Evolutionary conservation across 1,140 invertebrate genomes (phyloP).

Genomic region (Carcinoscorpius rotundicauda): DNA sequence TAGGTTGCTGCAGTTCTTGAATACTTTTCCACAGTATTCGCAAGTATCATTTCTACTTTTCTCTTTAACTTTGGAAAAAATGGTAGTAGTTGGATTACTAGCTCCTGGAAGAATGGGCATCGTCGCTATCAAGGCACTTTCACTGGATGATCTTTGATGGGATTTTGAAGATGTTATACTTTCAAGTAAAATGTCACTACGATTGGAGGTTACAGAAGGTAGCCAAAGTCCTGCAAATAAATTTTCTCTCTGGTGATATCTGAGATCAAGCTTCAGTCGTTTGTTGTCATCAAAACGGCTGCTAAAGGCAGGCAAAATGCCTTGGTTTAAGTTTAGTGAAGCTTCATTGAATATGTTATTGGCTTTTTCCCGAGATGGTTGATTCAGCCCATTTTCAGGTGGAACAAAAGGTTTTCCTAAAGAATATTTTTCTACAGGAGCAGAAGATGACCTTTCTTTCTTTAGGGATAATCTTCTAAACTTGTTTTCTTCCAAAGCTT

Average conservation of each 20-base stretch:
- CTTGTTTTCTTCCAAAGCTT: slow-evolving; percentile 67
- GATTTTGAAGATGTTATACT: slow-evolving; percentile 1
- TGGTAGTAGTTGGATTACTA: slow-evolving; percentile 27
- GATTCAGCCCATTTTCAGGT: slow-evolving; percentile 11
- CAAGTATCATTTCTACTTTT: slow-evolving; percentile 89
- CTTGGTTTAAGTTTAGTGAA: slow-evolving; percentile 37
- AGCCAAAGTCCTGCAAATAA: slow-evolving; percentile 40
- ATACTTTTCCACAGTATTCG: slow-evolving; percentile 95
- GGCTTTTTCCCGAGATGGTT: slow-evolving; percentile 43
- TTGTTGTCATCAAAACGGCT: slow-evolving; percentile 34
- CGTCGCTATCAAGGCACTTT: slow-evolving; percentile 36
- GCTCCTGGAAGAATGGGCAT: slow-evolving; percentile 6
- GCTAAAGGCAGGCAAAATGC: slow-evolving; percentile 22
- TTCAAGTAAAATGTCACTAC: slow-evolving; percentile 6
- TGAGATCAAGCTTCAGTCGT: slow-evolving; percentile 56
- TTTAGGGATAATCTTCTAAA: slow-evolving; percentile 11
- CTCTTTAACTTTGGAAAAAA: slow-evolving; percentile 50
- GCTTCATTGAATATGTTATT: slow-evolving; percentile 55
- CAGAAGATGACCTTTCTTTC: slow-evolving; percentile 9
- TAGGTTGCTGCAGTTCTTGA: slow-evolving; percentile 97
- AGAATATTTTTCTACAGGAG: slow-evolving; percentile 7
- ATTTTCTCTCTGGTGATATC: slow-evolving; percentile 35
- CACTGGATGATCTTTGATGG: slow-evolving; percentile 13
- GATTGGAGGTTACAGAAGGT: slow-evolving; percentile 34
- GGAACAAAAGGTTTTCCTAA: slow-evolving; percentile 26